Base-by-base conservation (phyloP, 2,888 invertebrate genomes). In the Branchellion lobata region DNA sequence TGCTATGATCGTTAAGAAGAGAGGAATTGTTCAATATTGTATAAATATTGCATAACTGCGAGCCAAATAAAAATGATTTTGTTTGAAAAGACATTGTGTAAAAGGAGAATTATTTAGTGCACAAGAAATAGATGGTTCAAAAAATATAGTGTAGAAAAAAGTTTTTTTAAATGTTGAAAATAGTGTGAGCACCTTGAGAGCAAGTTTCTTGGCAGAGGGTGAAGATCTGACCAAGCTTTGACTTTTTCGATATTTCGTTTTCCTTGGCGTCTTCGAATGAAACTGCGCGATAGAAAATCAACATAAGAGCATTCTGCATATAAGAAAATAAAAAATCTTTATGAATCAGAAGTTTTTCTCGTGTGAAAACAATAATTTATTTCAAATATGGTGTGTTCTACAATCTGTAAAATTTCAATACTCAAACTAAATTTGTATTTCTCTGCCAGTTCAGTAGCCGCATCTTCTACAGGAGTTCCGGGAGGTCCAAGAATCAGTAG, bases 401-500 rank as follows among this genome's bases (percentile, higher is more conserved):
- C 18, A 8, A 47, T 47, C 47, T 14, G 8, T 47, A 47, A 47
- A 8, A 47, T 18, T 47, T 18, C 47, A 47, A 8, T 27, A 77
- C 77, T 24, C 27, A 61, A n/a, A 34, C 33, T 86, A 81, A 88
- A 84, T 80, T 87, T 86, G 83, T 88, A 88, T 83, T 88, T 87
- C 82, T 85, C 86, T 61, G 87, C 86, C 69, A 88, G 82, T 34
- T 87, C 84, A 1, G 85, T 84, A 1, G 87, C 87, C 80, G 87
- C 86, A 2, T 86, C 86, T 14, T 84, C 85, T 81, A 87, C 86
- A 3, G 87, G 87, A 79, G 86, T 85, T 5, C 88, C 88, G 34
- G 86, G 85, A 31, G 88, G 85, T 8, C 88, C 88, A 65, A 88
- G 82, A 21, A 88, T 81, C n/a, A 88, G 83, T 33, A 88, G 83